Evolutionary conservation across 53 echinoderm and acorn worm genomes (phyloP), one percentile per base, ranked within the genome.

Genomic region (Patiria pectinifera): DNA sequence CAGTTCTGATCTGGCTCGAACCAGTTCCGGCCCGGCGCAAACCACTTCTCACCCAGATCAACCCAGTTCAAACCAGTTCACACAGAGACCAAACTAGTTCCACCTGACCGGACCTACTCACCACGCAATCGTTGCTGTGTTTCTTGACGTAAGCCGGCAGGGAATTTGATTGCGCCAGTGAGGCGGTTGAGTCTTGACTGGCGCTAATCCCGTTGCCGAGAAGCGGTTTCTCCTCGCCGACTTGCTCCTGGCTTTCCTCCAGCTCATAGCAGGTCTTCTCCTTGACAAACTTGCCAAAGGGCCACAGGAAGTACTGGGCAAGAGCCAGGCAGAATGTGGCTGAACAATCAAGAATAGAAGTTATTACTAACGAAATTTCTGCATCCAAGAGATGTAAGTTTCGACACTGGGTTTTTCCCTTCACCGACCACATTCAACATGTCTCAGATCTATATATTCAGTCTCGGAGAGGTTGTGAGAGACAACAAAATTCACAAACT

Each of bases 281-380:
- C 76, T 96, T 95, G 43, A 97, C 97, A 89, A 96, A 97, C 83
- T 95, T 95, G 71, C 97, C 97, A 84, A 97, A 97, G 69, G 97
- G 97, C 97, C 97, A 97, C 16, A 97, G 72, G 82, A 97, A 95
- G 76, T 97, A 97, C 80, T 93, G 13, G 18, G 96, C 93, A 11
- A 97, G 91, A 76, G 91, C 92, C 48, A 95, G 84, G 49, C 97
- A 97, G 87, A 94, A 97, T 45, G 82, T 79, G 14, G 94, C 97
- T 97, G 87, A 19, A 49, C 82, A 83, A 71, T 49, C n/a, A 19
- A 44, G 5, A 84, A 59, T 6, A 62, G 35, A 35, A 35, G 35
- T 35, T 35, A 35, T 35, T 35, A 35, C 35, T 35, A 35, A 35
- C 1, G 35, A 35, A 35, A 35, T 35, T 35, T 35, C 35, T 35